Conservation (phyloP, 2,113 vertebrate genomes). For the Oreamnos americanus region DNA sequence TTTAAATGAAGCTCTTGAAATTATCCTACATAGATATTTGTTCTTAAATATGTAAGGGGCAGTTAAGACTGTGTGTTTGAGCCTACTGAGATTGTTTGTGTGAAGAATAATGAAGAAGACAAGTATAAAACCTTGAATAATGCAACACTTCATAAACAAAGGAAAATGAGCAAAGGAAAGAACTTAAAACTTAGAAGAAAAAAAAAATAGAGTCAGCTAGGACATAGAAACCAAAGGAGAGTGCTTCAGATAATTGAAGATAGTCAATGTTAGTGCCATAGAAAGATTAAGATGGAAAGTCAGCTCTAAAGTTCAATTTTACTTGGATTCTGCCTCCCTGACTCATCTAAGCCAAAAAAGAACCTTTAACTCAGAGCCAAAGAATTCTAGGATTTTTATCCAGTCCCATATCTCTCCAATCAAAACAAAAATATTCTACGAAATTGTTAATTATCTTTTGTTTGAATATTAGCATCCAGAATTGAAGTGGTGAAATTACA, state of each 20-base stretch:
- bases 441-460: not conserved
- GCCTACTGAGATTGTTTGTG: not conserved
- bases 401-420: not conserved
- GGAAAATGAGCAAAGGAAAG: not conserved
- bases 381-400: not conserved
- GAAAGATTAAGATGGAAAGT: not conserved
- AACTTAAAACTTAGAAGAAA: not conserved
- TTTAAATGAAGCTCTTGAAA: slow-evolving; percentile 2
- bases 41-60: not conserved
- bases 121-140: not conserved
- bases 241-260: not conserved
- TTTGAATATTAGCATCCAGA: not conserved
- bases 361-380: not conserved
- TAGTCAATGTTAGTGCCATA: not conserved
- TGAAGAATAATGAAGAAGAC: not conserved
- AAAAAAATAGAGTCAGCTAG: not conserved
- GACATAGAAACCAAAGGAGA: not conserved
- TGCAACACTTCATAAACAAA: not conserved
- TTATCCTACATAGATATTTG: not conserved
- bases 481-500: not conserved
- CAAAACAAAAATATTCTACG: not conserved
- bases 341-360: not conserved
- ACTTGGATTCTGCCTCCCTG: not conserved
- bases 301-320: not conserved
- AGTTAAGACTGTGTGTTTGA: not conserved